phyloP scores from a whole-genome alignment of 1,140 invertebrate genomes.

The Phocides pigmalion region DNA sequence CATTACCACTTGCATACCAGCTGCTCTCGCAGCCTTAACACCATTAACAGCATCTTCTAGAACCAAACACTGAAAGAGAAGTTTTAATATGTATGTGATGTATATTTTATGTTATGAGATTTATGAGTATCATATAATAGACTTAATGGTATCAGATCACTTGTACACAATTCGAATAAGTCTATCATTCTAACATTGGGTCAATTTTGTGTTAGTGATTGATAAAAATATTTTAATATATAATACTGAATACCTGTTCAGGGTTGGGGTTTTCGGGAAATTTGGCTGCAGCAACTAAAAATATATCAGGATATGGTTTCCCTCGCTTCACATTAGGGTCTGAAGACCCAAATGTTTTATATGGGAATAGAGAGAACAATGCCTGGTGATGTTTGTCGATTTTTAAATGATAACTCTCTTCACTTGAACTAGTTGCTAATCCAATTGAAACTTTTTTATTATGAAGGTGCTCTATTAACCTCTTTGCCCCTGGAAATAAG shows the following conservation, averaged over 20 bases:
- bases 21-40: slow-evolving; percentile 89
- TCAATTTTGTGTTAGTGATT: no score
- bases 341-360: slow-evolving; percentile 87
- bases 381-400: slow-evolving; percentile 87
- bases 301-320: slow-evolving; percentile 92
- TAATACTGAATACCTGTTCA: slow-evolving; percentile 71
- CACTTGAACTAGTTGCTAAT: slow-evolving; percentile 90
- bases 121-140: no score
- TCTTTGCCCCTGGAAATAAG: slow-evolving; percentile 86
- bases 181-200: no score
- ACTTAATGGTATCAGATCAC: no score
- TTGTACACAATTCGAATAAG: no score
- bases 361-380: slow-evolving; percentile 87
- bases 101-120: no score
- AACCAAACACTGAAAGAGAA: slow-evolving; percentile 89
- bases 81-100: no score
- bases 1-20: slow-evolving; percentile 95
- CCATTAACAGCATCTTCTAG: slow-evolving; percentile 97
- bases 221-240: background rate
- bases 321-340: slow-evolving; percentile 90
- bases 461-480: slow-evolving; percentile 88
- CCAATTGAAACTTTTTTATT: slow-evolving; percentile 87
- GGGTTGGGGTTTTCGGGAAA: slow-evolving; percentile 86
- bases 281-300: slow-evolving; percentile 87
- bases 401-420: slow-evolving; percentile 87